Evolutionary conservation across 2,113 vertebrate genomes (phyloP), one percentile per base, ranked within the genome.

Genomic region (Saccopteryx leptura): DNA sequence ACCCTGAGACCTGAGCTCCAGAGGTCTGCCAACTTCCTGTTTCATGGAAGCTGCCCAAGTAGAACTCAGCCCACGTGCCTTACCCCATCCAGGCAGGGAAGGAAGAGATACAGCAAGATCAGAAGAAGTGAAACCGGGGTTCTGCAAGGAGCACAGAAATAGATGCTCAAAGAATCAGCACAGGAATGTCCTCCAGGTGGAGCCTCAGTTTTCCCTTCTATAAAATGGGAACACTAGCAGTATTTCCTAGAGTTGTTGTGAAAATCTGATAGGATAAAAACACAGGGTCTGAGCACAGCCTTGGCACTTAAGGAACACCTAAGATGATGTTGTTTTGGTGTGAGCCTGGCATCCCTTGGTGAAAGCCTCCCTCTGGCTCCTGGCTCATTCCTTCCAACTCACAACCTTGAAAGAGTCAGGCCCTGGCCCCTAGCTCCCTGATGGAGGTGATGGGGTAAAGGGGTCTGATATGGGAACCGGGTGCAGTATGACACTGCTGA

Each of bases 401-500:
- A 24, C 18, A 52, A 13, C 39, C 39, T 39, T 9, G 52, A 76
- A 46, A 54, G 33, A 68, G 19, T 12, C n/a, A 1, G 26, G n/a
- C 19, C 60, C 33, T 92, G 83, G 46, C 12, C 17, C 13, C 31
- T 48, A 71, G 69, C 12, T 50, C 84, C 52, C 52, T 24, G 52
- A 28, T 5, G 13, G 33, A 39, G 50, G 33, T 81, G 66, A 33
- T 39, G 33, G 14, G 56, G 33, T 24, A 66, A 19, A 39, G 48
- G 39, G 33, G 56, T 5, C 65, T 4, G 28, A 50, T 4, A 48
- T 2, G 7, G 39, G 82, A n/a, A 14, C 39, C 12, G 5, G n/a
- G 18, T 1, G 4, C 9, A n/a, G 58, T 60, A 9, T 17, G 0
- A 0, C 7, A 21, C 69, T 24, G 18, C 4, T 4, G 19, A 21